Base-by-base conservation (phyloP, 2,888 invertebrate species). In the Tribolium freemani region DNA sequence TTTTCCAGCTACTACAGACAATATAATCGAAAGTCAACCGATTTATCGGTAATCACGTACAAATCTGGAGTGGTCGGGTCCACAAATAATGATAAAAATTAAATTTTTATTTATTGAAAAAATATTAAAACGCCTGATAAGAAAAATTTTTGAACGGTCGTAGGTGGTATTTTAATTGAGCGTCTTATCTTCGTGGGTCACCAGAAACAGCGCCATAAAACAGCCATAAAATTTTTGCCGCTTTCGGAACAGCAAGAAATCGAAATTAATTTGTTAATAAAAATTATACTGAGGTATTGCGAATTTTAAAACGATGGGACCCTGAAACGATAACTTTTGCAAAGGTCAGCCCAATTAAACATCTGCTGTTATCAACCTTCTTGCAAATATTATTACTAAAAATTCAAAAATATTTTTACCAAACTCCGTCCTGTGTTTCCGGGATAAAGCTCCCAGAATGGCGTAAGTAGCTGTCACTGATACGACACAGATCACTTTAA, bases 401-500 rank as follows among this genome's bases (percentile, higher is more conserved):
- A 38, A 38, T 38, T 38, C 3, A 3, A 26, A 26, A 26, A 26
- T 5, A 26, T 16, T 51, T 3, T 16, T 21, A 16, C 51, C 16
- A 21, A 44, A 54, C 13, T 20, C 16, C 11, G 48, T n/a, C 11
- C 48, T 8, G 8, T 38, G 26, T 9, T 38, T 38, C 38, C 66
- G 71, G 13, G 76, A 75, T 9, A 76, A 68, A 76, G 75, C 72
- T 68, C 78, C 79, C 57, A 83, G 80, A 71, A 84, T 30, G 26
- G 81, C 71, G 75, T 83, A 86, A 69, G 80, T 78, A 54, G 81
- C 71, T 30, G 82, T 81, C 68, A 86, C 80, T 58, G 80, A 77
- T 20, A 83, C 64, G 70, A 86, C 76, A 77, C 81, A 80, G 63
- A 83, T 68, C 74, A 85, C 79, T 78, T 82, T 85, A 71, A 85